A percentile compares a stretch with the other conserved stretches of the same genome.
These are phyloP conservation scores for Nixonia krombeini DNA, from an alignment of 1,140 invertebrate species.

Conservation along the genomic window DNA sequence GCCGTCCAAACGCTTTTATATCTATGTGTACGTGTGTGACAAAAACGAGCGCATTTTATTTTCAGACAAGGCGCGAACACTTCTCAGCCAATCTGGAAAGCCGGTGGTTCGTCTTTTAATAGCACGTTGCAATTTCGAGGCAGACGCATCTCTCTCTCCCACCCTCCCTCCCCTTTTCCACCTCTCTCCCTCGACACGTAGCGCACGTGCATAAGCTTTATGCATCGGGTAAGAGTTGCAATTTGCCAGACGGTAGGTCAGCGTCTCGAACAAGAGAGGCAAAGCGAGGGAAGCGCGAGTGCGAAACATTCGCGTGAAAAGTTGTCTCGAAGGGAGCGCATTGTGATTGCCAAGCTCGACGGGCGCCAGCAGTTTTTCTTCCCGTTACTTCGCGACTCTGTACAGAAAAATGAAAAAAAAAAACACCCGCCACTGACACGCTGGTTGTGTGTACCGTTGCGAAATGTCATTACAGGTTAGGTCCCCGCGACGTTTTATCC, in stretches of 20 bases:
- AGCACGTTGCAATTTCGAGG: conserved; percentile 50
- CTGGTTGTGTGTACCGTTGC: too few relatives aligned
- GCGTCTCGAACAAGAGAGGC: conserved; percentile 6
- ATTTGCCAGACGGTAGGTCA: conserved; percentile 37
- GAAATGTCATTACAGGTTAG: too few relatives aligned
- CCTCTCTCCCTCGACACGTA: conserved; percentile 36
- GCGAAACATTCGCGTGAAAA: neutral
- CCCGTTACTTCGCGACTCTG: neutral
- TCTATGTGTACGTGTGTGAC: too few relatives aligned
- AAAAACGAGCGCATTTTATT: conserved; percentile 55
- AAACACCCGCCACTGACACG: too few relatives aligned
- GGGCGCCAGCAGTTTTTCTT: neutral
- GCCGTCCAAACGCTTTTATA: conserved; percentile 18
- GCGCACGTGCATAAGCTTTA: conserved; percentile 31
- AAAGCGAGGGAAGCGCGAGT: conserved; percentile 3
- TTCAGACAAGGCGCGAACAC: conserved; percentile 54
- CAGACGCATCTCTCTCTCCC: too few relatives aligned
- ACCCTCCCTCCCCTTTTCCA: too few relatives aligned
- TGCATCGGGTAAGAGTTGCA: conserved; percentile 16
- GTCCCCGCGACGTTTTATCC: too few relatives aligned
- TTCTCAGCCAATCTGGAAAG: conserved; percentile 55
- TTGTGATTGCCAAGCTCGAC: neutral
- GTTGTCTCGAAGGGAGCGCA: neutral
- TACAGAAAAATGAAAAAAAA: too few relatives aligned
- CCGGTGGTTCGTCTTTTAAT: conserved; percentile 59